Conservation (phyloP, 2,113 vertebrate species). For the Myanophis thanlyinensis region DNA sequence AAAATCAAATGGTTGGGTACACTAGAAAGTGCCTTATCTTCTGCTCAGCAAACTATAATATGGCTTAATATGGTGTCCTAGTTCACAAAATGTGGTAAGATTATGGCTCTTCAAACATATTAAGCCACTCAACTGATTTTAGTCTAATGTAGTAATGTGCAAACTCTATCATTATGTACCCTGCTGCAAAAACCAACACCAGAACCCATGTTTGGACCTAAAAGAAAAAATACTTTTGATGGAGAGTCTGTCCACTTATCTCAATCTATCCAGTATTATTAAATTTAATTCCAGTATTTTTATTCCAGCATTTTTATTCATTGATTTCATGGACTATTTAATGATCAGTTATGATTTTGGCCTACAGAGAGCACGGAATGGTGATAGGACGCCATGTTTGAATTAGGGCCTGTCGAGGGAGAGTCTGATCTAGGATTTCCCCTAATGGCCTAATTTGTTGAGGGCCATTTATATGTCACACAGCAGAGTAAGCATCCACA, state of each 20-base stretch:
- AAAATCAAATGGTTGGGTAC: neutral
- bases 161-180: neutral
- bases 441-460: neutral
- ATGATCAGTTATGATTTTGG: neutral
- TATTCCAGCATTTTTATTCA: neutral
- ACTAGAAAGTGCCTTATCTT: neutral
- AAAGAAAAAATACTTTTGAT: neutral
- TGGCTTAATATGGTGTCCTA: neutral
- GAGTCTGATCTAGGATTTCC: neutral
- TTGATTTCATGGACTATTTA: neutral
- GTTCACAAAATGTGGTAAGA: neutral
- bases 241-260: neutral
- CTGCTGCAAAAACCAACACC: neutral
- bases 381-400: neutral
- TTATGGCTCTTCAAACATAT: neutral
- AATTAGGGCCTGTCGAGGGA: neutral
- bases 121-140: neutral
- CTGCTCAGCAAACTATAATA: neutral
- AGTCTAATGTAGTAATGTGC: neutral
- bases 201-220: neutral
- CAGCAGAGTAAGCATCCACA: neutral
- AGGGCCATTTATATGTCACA: neutral
- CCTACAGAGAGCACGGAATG: neutral
- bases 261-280: neutral
- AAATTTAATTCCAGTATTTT: neutral